phyloP scores from a whole-genome alignment of 2,797 vertebrate genomes.

The Chelon labrosus region DNA sequence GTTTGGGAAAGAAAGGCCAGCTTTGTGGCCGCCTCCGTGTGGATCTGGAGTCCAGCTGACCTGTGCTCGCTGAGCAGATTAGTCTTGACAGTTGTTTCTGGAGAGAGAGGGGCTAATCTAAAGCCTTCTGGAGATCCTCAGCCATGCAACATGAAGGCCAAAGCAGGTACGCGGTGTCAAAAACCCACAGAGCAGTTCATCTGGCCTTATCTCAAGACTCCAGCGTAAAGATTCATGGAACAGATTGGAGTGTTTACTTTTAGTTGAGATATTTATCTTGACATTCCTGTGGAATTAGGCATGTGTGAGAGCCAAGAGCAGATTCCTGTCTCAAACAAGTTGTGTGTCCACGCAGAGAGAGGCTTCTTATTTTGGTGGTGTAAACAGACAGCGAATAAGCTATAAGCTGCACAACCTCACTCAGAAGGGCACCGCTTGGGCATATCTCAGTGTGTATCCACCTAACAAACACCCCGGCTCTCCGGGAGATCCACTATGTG shows the following conservation, averaged over 20 bases:
- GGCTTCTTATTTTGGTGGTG: conserved; percentile 45
- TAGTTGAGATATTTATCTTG: conserved; percentile 63
- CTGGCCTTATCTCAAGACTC: conserved; percentile 63
- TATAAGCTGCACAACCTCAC: conserved; percentile 44
- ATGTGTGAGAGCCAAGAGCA: conserved; percentile 43
- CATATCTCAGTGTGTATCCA: conserved; percentile 80
- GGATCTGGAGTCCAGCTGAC: conserved; percentile 76
- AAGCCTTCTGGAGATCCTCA: conserved; percentile 71
- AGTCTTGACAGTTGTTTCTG: conserved; percentile 74
- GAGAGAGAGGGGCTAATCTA: conserved; percentile 60
- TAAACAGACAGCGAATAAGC: conserved; percentile 58
- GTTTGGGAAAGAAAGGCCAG: conserved; percentile 26
- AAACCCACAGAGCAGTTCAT: conserved; percentile 53
- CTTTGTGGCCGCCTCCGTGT: conserved; percentile 57
- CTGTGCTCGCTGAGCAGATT: conserved; percentile 64
- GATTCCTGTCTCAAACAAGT: conserved; percentile 55
- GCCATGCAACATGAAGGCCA: conserved; percentile 49
- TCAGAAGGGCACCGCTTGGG: conserved; percentile 71
- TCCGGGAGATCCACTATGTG: conserved; percentile 66
- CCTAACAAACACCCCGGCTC: conserved; percentile 51
- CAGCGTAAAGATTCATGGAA: conserved; percentile 55
- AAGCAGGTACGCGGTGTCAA: conserved; percentile 49
- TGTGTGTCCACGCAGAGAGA: conserved; percentile 49
- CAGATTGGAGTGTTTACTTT: conserved; percentile 75
- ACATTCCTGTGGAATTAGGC: conserved; percentile 69